Percentiles rank a stretch among this genome's conserved stretches.
phyloP scores from a whole-genome alignment of 2,888 invertebrate genomes.

The Epinotia demarniana region DNA sequence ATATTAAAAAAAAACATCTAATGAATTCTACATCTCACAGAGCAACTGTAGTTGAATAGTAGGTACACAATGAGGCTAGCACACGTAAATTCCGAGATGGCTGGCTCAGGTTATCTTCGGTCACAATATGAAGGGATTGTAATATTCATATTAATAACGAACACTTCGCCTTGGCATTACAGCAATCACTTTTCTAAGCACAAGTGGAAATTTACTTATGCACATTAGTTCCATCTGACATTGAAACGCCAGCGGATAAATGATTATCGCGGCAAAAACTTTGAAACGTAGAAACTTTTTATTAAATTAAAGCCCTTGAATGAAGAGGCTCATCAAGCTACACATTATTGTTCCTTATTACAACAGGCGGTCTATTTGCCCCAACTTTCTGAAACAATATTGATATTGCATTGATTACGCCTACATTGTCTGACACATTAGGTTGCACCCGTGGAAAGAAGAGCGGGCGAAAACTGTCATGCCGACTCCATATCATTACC shows the following conservation, averaged over 20 bases:
- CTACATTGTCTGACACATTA: not conserved
- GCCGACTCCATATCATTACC: not conserved
- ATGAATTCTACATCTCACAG: too few relatives aligned
- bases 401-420: too few relatives aligned
- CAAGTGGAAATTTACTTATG: constrained; percentile 25
- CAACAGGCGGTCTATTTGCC: not conserved
- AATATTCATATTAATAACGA: not conserved
- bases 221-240: constrained; percentile 37
- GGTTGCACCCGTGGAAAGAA: not conserved
- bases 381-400: not conserved
- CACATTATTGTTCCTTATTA: constrained; percentile 13
- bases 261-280: constrained; percentile 28
- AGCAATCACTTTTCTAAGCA: constrained; percentile 27
- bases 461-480: not conserved
- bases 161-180: constrained; percentile 31
- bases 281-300: constrained; percentile 31
- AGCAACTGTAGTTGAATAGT: too few relatives aligned
- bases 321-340: constrained; percentile 26
- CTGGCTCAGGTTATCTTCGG: not conserved
- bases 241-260: constrained; percentile 38
- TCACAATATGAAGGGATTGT: not conserved
- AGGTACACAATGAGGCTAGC: too few relatives aligned
- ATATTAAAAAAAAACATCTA: too few relatives aligned
- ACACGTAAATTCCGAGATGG: too few relatives aligned
- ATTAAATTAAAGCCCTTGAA: constrained; percentile 32